Base-by-base conservation (phyloP, 23 tunicate species). In the Styela plicata region DNA sequence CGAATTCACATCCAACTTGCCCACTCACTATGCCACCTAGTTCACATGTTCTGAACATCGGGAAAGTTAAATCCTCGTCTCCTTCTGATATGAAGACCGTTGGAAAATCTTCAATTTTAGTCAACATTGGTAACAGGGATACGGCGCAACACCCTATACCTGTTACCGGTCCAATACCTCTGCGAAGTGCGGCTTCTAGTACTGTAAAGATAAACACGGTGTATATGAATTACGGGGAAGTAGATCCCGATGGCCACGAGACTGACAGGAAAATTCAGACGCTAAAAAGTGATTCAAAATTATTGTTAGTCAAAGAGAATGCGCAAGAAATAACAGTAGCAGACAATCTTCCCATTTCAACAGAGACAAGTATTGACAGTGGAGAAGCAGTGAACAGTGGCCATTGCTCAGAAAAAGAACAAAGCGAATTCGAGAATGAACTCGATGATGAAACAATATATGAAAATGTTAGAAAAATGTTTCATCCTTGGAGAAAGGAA, bases 361-460 rank as follows among this genome's bases (percentile, higher is more conserved):
- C 30, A 16, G 71, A 29, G 22, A 16, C 71, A 67, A 1, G 16
- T 67, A 29, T 18, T 27, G 71, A 67, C 16, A 67, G 22, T 24
- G 31, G 23, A 19, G 71, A 1, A 27, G 17, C 19, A 18, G 65
- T 21, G 65, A 1, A 27, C 16, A 25, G 30, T 67, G n/a, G n/a
- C n/a, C 0, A 62, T 62, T 25, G 71, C 71, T 0, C 16, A 18
- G 13, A 22, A 24, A 17, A 67, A 18, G 24, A 67, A 16, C 19
- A 16, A 16, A 67, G 71, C 57, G 13, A 44, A 5, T 44, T 13
- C 24, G 81, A 37, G 22, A 10, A 29, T 21, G 64, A 76, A 44
- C 64, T 76, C 27, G 81, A 53, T 13, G 81, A 44, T 44, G 81
- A 76, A 44, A 53, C 36, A 76, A 76, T 76, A 33, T 26, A 33